Evolutionary conservation across 2,113 vertebrate species (phyloP), one percentile per base, ranked within the genome.

Genomic region (Tupaia chinensis): DNA sequence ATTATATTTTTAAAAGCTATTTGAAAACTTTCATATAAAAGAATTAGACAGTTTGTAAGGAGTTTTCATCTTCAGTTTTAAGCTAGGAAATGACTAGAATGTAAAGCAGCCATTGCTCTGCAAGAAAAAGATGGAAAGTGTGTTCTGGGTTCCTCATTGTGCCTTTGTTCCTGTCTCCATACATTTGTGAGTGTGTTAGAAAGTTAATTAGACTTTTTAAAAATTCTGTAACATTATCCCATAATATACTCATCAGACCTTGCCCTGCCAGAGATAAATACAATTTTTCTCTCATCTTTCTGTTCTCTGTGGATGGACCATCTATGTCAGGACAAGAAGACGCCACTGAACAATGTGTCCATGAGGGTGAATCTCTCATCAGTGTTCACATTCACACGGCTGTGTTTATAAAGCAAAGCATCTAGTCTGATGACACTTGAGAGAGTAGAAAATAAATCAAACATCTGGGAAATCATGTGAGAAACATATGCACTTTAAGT

Each of bases 391-490:
- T 76, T 14, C 60, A 86, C 79, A 89, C 87, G 91, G 89, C 95
- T 89, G 94, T 97, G 81, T 88, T 94, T 93, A 44, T 29, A 78
- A n/a, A 89, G 65, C 3, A 27, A 60, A 27, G 12, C 12, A 7
- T 58, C 53, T 5, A 87, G 20, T 74, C 79, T 96, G 95, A 91
- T 93, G 83, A 86, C 14, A 78, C 70, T 69, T 6, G 72, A 44
- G 44, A 69, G 78, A 61, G 27, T 19, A 85, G 58, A 69, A 93
- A 95, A 81, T 94, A 89, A 88, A 81, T 87, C 69, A 85, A 92
- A 89, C 92, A 91, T 95, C 94, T 95, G 92, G 90, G 91, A 94
- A 91, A 94, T 91, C 34, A 93, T 54, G 70, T 60, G 12, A 65
- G 60, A 87, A 85, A 90, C 34, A 82, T 54, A 68, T 80, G 86